Percentiles rank a stretch among this genome's conserved stretches.
These are phyloP conservation scores for Zhuqinia jingwanae DNA, from an alignment of 2,888 invertebrate species.

Conservation along the genomic window DNA sequence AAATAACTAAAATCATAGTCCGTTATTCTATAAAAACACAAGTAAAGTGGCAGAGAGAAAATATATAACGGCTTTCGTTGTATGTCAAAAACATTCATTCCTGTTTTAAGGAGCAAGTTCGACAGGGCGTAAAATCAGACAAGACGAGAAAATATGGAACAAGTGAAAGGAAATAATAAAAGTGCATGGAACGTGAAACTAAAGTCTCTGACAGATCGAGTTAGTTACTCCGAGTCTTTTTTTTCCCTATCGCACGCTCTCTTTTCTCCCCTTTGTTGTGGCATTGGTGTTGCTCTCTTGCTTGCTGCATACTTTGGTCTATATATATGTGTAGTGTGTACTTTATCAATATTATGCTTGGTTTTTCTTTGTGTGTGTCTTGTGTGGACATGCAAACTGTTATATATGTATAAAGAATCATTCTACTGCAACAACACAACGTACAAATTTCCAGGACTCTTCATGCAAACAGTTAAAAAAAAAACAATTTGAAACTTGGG, in stretches of 20 bases:
- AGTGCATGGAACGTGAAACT: conserved; percentile 73
- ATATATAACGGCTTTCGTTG: conserved; percentile 63
- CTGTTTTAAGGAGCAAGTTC: conserved; percentile 76
- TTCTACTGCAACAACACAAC: no score
- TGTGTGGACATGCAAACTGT: no score
- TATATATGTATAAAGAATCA: no score
- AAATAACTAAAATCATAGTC: no score
- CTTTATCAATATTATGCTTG: no score
- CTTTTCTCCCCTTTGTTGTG: conserved; percentile 45
- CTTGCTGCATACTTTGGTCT: background rate
- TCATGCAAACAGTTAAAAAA: conserved; percentile 23
- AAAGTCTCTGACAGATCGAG: conserved; percentile 72
- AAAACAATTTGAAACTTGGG: conserved; percentile 31
- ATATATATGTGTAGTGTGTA: no score
- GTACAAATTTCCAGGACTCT: background rate
- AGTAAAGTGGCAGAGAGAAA: background rate
- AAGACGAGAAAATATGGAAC: conserved; percentile 78
- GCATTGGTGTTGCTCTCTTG: background rate
- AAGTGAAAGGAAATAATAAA: conserved; percentile 77
- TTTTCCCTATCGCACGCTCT: no score
- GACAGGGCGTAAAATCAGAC: conserved; percentile 79
- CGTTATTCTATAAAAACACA: no score
- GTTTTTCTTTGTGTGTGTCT: no score
- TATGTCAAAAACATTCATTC: conserved; percentile 79
- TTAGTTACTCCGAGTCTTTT: conserved; percentile 62